Percentiles rank a stretch among this genome's conserved stretches.
Evolutionary conservation across 2,797 vertebrate species (phyloP).

Genomic region (Amblyraja radiata): DNA sequence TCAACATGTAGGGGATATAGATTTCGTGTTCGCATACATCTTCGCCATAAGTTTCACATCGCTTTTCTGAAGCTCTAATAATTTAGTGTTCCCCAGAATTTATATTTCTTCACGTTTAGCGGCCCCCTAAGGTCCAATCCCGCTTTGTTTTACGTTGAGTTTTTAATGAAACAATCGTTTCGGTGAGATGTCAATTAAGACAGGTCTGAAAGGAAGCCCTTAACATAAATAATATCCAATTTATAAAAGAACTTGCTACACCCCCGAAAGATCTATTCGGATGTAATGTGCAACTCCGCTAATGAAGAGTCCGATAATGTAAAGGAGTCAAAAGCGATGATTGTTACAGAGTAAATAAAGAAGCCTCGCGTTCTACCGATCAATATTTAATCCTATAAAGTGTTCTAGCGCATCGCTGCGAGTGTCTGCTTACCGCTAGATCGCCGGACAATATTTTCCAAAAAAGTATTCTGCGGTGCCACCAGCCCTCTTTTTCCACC

Average conservation of each 20-base stretch:
- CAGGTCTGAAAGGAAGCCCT: not conserved
- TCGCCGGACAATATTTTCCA: conserved; percentile 94
- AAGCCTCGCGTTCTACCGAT: not conserved
- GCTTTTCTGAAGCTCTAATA: not conserved
- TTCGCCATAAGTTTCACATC: not conserved
- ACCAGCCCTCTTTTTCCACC: conserved; percentile 95
- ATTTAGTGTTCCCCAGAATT: not conserved
- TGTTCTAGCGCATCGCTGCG: not conserved
- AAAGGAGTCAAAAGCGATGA: too few relatives aligned
- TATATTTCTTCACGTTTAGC: not conserved
- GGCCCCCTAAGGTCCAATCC: not conserved
- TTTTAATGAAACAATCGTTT: not conserved
- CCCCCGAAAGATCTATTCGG: not conserved
- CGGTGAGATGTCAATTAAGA: not conserved
- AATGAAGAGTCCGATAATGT: not conserved
- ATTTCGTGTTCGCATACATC: not conserved
- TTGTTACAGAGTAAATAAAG: not conserved
- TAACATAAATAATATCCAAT: not conserved
- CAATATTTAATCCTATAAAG: not conserved
- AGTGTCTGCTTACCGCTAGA: conserved; percentile 77
- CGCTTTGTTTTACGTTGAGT: not conserved
- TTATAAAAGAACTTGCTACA: not conserved
- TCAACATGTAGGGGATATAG: not conserved
- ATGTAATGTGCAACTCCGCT: not conserved
- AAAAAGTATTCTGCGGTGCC: conserved; percentile 96